Evolutionary conservation across 2,888 invertebrate genomes (phyloP).

Genomic region (Heliconius charithonia): DNA sequence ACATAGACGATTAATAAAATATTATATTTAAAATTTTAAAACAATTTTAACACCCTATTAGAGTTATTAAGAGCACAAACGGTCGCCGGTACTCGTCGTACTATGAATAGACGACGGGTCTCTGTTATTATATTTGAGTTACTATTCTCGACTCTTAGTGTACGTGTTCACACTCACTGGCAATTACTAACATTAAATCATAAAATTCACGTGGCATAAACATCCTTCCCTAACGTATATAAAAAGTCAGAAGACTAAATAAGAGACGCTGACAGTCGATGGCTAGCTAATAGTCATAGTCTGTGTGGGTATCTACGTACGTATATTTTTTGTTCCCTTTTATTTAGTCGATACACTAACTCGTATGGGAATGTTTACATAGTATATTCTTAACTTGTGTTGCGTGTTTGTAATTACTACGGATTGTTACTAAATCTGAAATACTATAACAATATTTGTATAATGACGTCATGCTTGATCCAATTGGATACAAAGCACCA

Average conservation of each 20-base stretch:
- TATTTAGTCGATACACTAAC: slow-evolving; percentile 67
- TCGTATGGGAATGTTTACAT: slow-evolving; percentile 79
- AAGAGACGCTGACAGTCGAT: slow-evolving; percentile 76
- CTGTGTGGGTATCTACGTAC: slow-evolving; percentile 55
- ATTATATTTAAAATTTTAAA: slow-evolving; percentile 14
- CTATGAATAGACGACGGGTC: slow-evolving; percentile 72
- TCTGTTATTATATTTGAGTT: slow-evolving; percentile 80
- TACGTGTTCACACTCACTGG: slow-evolving; percentile 79
- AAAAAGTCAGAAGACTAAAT: slow-evolving; percentile 72
- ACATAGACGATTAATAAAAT: background rate
- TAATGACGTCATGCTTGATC: slow-evolving; percentile 4
- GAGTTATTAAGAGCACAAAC: slow-evolving; percentile 66
- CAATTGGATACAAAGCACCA: background rate
- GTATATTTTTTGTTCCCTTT: slow-evolving; percentile 64
- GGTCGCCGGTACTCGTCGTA: slow-evolving; percentile 55
- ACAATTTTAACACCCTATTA: slow-evolving; percentile 58
- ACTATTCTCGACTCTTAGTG: slow-evolving; percentile 76
- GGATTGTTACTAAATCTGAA: slow-evolving; percentile 6
- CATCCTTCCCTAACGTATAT: slow-evolving; percentile 72
- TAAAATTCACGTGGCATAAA: slow-evolving; percentile 78
- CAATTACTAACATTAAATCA: slow-evolving; percentile 82
- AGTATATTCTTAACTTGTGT: slow-evolving; percentile 57
- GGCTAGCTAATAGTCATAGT: slow-evolving; percentile 78
- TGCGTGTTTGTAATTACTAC: background rate
- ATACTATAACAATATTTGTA: slow-evolving; percentile 22